These are phyloP conservation scores for Petrocephalus microphthalmus DNA, from an alignment of 2,113 vertebrate species.

Conservation along the genomic window DNA sequence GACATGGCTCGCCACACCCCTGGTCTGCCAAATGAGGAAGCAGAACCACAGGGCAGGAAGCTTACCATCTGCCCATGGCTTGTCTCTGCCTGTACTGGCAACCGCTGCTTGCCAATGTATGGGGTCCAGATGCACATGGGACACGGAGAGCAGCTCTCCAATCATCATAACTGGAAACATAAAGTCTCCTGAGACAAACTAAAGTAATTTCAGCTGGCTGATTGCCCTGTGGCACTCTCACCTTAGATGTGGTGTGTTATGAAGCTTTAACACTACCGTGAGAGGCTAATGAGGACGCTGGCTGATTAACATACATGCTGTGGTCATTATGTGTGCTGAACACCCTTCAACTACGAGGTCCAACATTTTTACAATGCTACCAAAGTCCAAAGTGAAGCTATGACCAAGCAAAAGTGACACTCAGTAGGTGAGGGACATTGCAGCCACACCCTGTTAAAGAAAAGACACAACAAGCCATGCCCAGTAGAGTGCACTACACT, in stretches of 20 bases:
- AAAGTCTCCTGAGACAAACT: background rate
- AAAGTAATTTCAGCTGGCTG: background rate
- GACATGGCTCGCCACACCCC: background rate
- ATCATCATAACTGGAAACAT: constrained; percentile 10
- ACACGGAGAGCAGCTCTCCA: background rate
- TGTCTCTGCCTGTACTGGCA: background rate
- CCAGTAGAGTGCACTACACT: background rate
- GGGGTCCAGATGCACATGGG: constrained; percentile 8
- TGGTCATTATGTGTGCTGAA: background rate
- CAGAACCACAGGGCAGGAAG: constrained; percentile 6
- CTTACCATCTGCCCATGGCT: constrained; percentile 6
- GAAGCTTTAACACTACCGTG: background rate
- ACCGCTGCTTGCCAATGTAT: background rate
- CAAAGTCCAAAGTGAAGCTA: background rate
- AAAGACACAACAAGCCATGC: background rate
- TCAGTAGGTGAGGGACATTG: background rate
- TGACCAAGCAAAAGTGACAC: background rate
- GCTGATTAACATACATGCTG: background rate
- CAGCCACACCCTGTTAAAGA: background rate
- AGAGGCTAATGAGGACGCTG: background rate
- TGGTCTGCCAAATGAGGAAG: background rate
- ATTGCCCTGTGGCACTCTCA: background rate
- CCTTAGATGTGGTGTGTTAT: constrained; percentile 3
- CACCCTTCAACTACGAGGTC: background rate
- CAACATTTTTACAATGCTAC: background rate